Evolutionary conservation across 2,888 invertebrate genomes (phyloP).

Genomic region (Strigamia crassipes): DNA sequence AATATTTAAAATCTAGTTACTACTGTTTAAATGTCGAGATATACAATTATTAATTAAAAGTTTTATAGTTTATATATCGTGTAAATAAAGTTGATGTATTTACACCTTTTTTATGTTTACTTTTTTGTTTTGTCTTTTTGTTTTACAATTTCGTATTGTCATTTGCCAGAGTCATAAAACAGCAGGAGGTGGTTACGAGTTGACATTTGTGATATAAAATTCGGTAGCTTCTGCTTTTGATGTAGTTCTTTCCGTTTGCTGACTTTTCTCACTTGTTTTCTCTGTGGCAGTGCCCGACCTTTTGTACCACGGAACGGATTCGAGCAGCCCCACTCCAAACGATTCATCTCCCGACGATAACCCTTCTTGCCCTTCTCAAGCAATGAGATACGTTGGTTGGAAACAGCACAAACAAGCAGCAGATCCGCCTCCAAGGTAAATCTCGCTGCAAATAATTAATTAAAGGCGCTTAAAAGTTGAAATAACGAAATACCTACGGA

Average conservation of each 20-base stretch:
- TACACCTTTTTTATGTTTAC: neutral
- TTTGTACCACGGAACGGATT: conserved; percentile 46
- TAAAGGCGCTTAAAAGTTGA: neutral
- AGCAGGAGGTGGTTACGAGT: conserved; percentile 1
- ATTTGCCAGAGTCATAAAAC: neutral
- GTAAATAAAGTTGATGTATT: neutral
- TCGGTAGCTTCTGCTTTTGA: conserved; percentile 10
- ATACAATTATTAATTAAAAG: no score
- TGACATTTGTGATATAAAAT: conserved; percentile 13
- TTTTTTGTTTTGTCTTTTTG: neutral
- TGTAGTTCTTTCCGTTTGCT: conserved; percentile 16
- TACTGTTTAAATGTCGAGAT: no score
- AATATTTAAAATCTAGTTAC: no score
- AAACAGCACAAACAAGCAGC: conserved; percentile 14
- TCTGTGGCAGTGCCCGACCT: conserved; percentile 44
- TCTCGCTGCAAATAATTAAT: neutral
- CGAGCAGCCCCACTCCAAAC: conserved; percentile 46
- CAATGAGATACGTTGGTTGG: conserved; percentile 34
- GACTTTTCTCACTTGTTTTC: conserved; percentile 7
- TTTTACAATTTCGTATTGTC: conserved; percentile 13
- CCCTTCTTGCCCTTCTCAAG: conserved; percentile 41
- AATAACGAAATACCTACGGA: neutral
- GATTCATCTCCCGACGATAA: conserved; percentile 46
- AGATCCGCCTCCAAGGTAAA: conserved; percentile 37
- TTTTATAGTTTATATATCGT: no score